These are phyloP conservation scores for Diogma glabrata DNA, from an alignment of 2,888 invertebrate species.

Conservation along the genomic window DNA sequence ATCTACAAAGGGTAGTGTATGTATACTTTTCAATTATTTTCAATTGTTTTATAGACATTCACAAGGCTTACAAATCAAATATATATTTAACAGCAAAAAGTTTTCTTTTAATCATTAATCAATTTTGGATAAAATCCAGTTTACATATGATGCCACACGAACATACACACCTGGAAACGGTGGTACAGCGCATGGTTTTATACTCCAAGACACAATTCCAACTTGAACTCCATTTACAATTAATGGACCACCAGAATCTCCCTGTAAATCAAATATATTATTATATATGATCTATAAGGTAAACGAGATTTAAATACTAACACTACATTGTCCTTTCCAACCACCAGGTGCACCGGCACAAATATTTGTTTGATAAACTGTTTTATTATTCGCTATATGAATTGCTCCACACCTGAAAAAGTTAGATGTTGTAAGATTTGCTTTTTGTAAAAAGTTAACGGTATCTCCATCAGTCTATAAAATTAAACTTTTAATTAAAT, in stretches of 20 bases:
- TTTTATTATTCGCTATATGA: slow-evolving; percentile 16
- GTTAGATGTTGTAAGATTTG: slow-evolving; percentile 20
- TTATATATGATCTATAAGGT: too few species aligned
- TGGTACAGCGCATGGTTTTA: slow-evolving; percentile 23
- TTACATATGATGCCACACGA: slow-evolving; percentile 22
- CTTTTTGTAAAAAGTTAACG: slow-evolving; percentile 21
- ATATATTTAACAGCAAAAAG: too few species aligned
- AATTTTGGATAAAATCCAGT: too few species aligned
- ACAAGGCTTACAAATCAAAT: too few species aligned
- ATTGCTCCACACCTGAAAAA: slow-evolving; percentile 21
- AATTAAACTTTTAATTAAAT: background rate
- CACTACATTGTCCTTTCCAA: slow-evolving; percentile 27
- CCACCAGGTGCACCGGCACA: slow-evolving; percentile 26
- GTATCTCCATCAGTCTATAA: slow-evolving; percentile 20
- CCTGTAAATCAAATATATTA: too few species aligned
- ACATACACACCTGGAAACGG: slow-evolving; percentile 25
- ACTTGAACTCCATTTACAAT: slow-evolving; percentile 18
- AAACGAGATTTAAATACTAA: too few species aligned
- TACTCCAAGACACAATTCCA: slow-evolving; percentile 26
- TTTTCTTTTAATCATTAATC: too few species aligned
- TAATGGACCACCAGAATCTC: slow-evolving; percentile 22
- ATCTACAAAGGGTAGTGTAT: too few species aligned
- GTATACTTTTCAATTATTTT: too few species aligned
- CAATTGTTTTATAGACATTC: too few species aligned
- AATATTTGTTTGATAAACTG: slow-evolving; percentile 21